Evolutionary conservation across 1,140 invertebrate species (phyloP).

Genomic region (Saccostrea echinata): DNA sequence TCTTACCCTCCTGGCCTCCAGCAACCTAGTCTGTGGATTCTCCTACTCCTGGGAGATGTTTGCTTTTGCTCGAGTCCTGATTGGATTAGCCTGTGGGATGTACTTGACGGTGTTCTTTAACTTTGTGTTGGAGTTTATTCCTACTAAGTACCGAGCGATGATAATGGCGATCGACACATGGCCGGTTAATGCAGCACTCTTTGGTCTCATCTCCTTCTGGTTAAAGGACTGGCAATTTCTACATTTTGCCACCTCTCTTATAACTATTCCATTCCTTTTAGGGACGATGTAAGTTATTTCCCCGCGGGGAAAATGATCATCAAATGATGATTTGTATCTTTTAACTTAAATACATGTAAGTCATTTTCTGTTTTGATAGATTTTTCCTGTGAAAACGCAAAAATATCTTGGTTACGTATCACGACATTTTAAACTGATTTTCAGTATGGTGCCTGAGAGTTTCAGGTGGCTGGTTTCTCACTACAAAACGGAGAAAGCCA

Average conservation of each 20-base stretch:
- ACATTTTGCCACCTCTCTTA: constrained; percentile 46
- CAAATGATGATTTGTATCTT: background rate
- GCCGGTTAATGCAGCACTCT: constrained; percentile 45
- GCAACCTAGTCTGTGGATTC: constrained; percentile 59
- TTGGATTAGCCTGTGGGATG: constrained; percentile 60
- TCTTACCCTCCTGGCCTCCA: constrained; percentile 48
- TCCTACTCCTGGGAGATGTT: constrained; percentile 70
- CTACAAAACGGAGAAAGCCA: constrained; percentile 61
- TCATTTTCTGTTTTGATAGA: background rate
- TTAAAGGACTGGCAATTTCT: constrained; percentile 61
- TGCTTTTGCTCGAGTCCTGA: constrained; percentile 63
- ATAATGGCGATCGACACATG: constrained; percentile 51
- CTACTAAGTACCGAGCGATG: constrained; percentile 29
- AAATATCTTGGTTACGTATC: no score
- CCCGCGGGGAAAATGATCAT: background rate
- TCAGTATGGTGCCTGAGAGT: constrained; percentile 62
- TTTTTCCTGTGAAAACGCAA: background rate
- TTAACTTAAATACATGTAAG: no score
- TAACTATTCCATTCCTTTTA: constrained; percentile 54
- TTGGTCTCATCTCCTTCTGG: constrained; percentile 51
- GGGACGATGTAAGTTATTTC: constrained; percentile 56
- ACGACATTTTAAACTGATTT: background rate
- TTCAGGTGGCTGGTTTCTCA: constrained; percentile 62
- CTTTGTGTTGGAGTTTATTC: constrained; percentile 51
- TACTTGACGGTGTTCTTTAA: constrained; percentile 59